phyloP scores from a whole-genome alignment of 2,888 invertebrate genomes.

The Tetanocera ferruginea region DNA sequence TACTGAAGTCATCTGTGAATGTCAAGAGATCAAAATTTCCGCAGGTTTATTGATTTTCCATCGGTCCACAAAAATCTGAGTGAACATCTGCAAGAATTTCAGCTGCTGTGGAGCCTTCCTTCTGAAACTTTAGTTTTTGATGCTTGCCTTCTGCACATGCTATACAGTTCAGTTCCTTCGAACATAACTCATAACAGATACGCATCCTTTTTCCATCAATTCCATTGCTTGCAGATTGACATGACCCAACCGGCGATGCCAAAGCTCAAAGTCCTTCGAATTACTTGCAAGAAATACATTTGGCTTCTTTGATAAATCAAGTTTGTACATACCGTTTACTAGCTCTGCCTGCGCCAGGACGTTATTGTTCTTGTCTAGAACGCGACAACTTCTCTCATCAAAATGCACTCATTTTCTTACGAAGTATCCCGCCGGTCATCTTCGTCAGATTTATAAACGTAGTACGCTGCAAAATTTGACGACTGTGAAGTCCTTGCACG shows the following conservation, averaged over 20 bases:
- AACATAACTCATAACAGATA: neutral
- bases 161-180: too few relatives aligned
- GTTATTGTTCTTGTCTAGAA: neutral
- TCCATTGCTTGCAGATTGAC: neutral
- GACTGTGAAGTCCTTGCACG: too few relatives aligned
- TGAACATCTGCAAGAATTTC: neutral
- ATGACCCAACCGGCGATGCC: neutral
- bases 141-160: neutral
- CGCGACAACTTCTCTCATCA: neutral
- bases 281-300: neutral
- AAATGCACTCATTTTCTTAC: neutral
- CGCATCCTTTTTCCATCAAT: neutral
- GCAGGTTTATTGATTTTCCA: neutral
- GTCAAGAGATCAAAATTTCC: neutral
- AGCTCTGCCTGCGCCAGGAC: neutral
- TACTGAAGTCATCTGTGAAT: neutral
- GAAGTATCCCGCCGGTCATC: neutral
- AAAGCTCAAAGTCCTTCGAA: neutral
- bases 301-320: neutral
- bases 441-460: neutral
- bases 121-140: neutral
- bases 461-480: too few relatives aligned
- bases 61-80: neutral
- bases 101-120: neutral
- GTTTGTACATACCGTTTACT: neutral